A percentile compares a stretch with the other conserved stretches of the same genome.
These are phyloP conservation scores for Grapholita molesta DNA, from an alignment of 1,140 invertebrate species.

Conservation along the genomic window DNA sequence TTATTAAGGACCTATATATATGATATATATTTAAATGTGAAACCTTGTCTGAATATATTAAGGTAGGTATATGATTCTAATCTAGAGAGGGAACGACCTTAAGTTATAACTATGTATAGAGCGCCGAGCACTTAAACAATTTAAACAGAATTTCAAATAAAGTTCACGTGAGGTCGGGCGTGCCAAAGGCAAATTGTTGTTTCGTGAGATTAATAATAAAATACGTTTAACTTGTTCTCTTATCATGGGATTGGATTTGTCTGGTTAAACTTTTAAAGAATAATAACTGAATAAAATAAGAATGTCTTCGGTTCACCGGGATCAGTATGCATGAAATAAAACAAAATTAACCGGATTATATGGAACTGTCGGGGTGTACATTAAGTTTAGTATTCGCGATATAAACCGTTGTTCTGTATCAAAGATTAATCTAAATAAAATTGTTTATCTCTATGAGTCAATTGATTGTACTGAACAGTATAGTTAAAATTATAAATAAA, in stretches of 20 bases:
- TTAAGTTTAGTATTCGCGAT: no score
- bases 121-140: not conserved
- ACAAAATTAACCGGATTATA: no score
- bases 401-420: no score
- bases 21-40: not conserved
- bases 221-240: not conserved
- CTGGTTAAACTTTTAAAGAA: not conserved
- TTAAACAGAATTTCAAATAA: slow-evolving; percentile 4
- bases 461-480: no score
- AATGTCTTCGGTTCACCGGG: no score
- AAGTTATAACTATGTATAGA: not conserved
- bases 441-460: no score
- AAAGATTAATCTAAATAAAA: no score
- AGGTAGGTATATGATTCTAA: not conserved
- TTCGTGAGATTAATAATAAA: not conserved
- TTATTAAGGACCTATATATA: no score
- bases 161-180: not conserved
- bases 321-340: no score
- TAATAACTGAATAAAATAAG: not conserved
- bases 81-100: not conserved
- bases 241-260: not conserved
- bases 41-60: not conserved
- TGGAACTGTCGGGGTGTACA: no score
- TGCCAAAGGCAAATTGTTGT: not conserved
- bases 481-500: no score